Base-by-base conservation (phyloP, 2,113 vertebrate species). In the Myodes glareolus region DNA sequence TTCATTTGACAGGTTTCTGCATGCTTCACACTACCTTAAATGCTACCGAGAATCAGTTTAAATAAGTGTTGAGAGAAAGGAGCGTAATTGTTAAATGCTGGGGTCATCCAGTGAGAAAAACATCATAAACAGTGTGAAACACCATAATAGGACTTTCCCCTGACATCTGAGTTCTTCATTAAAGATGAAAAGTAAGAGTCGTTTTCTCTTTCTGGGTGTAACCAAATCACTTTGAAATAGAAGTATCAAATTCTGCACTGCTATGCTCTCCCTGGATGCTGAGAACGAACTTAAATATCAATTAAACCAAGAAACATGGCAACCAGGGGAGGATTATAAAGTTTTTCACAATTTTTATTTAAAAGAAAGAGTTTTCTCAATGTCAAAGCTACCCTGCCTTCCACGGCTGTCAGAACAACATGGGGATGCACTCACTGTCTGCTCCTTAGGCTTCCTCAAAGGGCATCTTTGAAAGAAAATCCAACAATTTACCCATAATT, bases 221-320 rank as follows among this genome's bases (percentile, higher is more conserved):
- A 93, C 55, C 81, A 82, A 94, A 55, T 75, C 92, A 70, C 23
- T 88, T 92, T 58, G 45, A 81, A 70, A n/a, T 39, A 82, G 76
- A 93, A 91, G 75, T 13, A 52, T 23, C 1, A 7, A 29, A 80
- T 91, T 94, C 72, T 88, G 39, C 45, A 5, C 2, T 82, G 45
- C 21, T 73, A 50, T 10, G 29, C 93, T 84, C 29, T 93, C 68
- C 91, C 80, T 90, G 52, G 77, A 91, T 76, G 23, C 29, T 96
- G 12, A 21, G 90, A 94, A 95, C 73, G 84, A 95, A 95, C 45
- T 58, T 27, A 97, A 72, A 78, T 25, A 11, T 86, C 33, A 39
- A 5, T 76, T 84, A 91, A 91, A 42, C 19, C 76, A 92, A 93
- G 39, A 95, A 96, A 58, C 27, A 76, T 91, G 12, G 67, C 45